These are phyloP conservation scores for Yponomeuta cagnagella DNA, from an alignment of 2,888 invertebrate genomes.

Conservation along the genomic window DNA sequence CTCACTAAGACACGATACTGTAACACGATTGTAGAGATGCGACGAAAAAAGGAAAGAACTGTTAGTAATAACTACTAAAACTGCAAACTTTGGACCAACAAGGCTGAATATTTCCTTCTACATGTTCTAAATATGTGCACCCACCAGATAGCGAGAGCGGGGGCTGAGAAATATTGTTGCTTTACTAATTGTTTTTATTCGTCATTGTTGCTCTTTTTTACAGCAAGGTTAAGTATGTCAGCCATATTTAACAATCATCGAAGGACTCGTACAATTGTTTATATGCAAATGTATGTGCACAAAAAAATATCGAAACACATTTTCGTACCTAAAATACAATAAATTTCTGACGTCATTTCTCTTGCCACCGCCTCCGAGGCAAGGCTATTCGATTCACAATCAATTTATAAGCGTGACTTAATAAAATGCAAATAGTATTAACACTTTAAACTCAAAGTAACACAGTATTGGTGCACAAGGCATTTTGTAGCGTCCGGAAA, in stretches of 20 bases:
- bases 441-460: not conserved
- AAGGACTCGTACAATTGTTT: not conserved
- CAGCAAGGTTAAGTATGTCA: constrained; percentile 4
- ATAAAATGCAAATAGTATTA: not conserved
- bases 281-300: not conserved
- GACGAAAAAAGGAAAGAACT: no score
- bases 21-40: no score
- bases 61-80: no score
- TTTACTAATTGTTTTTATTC: constrained; percentile 59
- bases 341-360: not conserved
- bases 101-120: not conserved
- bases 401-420: not conserved
- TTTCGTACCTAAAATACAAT: no score
- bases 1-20: no score
- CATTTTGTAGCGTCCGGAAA: constrained; percentile 48
- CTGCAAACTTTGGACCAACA: no score
- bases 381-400: not conserved
- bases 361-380: not conserved
- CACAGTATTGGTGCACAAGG: not conserved
- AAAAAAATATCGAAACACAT: not conserved
- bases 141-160: constrained; percentile 29
- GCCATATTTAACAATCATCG: not conserved
- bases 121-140: not conserved
- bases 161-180: constrained; percentile 54
- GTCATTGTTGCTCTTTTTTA: constrained; percentile 53